Evolutionary conservation across 2,888 invertebrate genomes (phyloP).

Genomic region (Netelia inedita): DNA sequence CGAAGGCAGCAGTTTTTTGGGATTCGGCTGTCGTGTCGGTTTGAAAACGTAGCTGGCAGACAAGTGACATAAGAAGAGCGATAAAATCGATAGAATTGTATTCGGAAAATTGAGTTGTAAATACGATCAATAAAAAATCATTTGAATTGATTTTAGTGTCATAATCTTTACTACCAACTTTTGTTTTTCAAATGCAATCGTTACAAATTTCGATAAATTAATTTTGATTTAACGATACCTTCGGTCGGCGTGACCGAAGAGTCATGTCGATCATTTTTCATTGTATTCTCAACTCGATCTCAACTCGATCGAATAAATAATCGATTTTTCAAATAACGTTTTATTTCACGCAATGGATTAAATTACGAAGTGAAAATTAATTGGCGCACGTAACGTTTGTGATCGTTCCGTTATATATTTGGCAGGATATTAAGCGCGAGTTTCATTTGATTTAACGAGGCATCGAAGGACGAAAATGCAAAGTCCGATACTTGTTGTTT

Average conservation of each 20-base stretch:
- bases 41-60: slow-evolving; percentile 52
- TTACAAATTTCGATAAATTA: too few relatives aligned
- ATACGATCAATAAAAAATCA: background rate
- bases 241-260: too few relatives aligned
- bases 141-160: background rate
- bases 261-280: too few relatives aligned
- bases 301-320: background rate
- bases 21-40: slow-evolving; percentile 58
- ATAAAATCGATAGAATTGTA: slow-evolving; percentile 11
- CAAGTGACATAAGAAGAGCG: slow-evolving; percentile 19
- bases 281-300: too few relatives aligned
- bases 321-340: background rate
- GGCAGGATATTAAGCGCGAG: slow-evolving; percentile 52
- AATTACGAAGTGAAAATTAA: slow-evolving; percentile 19
- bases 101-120: background rate
- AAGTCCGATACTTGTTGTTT: background rate
- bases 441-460: slow-evolving; percentile 12
- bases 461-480: background rate
- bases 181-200: background rate
- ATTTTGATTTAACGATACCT: too few relatives aligned
- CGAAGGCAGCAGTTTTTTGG: slow-evolving; percentile 64
- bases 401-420: slow-evolving; percentile 12
- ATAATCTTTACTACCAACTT: background rate
- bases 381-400: slow-evolving; percentile 17
- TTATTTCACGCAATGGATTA: background rate